These are phyloP conservation scores for Rhizoglyphus robini DNA, from an alignment of 1,140 invertebrate genomes.

Conservation along the genomic window DNA sequence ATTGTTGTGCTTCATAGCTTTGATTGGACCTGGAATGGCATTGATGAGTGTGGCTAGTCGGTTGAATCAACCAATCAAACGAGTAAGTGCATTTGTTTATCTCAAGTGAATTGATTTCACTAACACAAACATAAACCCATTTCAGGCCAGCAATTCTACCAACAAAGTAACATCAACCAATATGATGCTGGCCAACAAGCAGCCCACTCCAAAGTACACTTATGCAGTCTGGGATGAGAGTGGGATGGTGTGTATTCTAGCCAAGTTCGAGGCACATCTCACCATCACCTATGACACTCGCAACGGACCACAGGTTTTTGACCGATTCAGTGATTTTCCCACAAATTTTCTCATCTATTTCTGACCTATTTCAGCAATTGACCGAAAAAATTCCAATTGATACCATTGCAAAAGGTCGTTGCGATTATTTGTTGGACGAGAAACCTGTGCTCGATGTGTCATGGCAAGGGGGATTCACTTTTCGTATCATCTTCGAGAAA, in stretches of 20 bases:
- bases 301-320: conserved; percentile 23
- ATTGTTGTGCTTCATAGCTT: too few species aligned
- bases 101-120: too few species aligned
- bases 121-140: too few species aligned
- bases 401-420: conserved; percentile 24
- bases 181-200: not conserved
- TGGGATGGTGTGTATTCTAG: conserved; percentile 29
- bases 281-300: conserved; percentile 26
- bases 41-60: too few species aligned
- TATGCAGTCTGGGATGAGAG: conserved; percentile 27
- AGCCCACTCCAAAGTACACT: not conserved
- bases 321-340: not conserved
- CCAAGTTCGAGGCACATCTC: conserved; percentile 28
- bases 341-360: conserved; percentile 5
- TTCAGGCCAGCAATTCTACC: not conserved
- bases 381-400: conserved; percentile 23
- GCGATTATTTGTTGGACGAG: conserved; percentile 22
- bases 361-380: conserved; percentile 21
- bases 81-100: too few species aligned
- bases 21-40: too few species aligned
- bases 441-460: conserved; percentile 22
- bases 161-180: not conserved
- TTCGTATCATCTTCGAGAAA: conserved; percentile 24
- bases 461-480: conserved; percentile 25
- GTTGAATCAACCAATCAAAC: too few species aligned